A percentile compares a stretch with the other conserved stretches of the same genome.
phyloP scores from a whole-genome alignment of 2,888 invertebrate species.

The Drosophila recens region DNA sequence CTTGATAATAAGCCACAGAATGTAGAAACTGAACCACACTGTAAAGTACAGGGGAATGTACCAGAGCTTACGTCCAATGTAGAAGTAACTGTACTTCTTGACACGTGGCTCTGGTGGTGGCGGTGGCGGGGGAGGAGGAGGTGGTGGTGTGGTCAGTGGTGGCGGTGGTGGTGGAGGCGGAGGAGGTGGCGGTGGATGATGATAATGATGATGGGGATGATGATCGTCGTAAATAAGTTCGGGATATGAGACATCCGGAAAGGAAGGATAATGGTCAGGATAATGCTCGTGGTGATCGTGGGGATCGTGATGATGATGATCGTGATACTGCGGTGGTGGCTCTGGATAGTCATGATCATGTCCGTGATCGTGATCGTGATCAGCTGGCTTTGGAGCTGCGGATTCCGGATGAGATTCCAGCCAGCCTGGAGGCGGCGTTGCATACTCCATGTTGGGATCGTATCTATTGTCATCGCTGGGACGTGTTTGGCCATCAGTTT shows the following conservation, averaged over 20 bases:
- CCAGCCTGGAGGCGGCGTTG: constrained; percentile 84
- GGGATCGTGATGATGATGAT: constrained; percentile 79
- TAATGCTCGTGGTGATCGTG: constrained; percentile 81
- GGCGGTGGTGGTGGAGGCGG: constrained; percentile 74
- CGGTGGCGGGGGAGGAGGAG: constrained; percentile 71
- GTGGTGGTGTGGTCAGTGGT: constrained; percentile 69
- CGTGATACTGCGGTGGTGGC: constrained; percentile 59
- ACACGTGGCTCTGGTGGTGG: constrained; percentile 85
- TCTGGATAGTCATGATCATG: constrained; percentile 63
- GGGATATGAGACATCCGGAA: constrained; percentile 71
- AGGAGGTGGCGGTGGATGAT: constrained; percentile 67
- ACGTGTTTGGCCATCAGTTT: constrained; percentile 42
- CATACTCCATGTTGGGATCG: constrained; percentile 81
- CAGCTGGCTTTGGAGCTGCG: constrained; percentile 59
- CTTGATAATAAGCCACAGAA: constrained; percentile 88
- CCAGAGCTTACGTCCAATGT: constrained; percentile 89
- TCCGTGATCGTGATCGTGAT: constrained; percentile 64
- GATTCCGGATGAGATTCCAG: constrained; percentile 79
- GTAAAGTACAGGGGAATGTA: constrained; percentile 90
- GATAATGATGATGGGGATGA: constrained; percentile 71
- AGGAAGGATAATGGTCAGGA: constrained; percentile 61
- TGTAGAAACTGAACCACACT: constrained; percentile 88
- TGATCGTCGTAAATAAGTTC: constrained; percentile 74
- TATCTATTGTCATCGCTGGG: constrained; percentile 70
- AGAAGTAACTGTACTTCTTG: constrained; percentile 89